Evolutionary conservation across 2,888 invertebrate species (phyloP).

Genomic region (Caenorhabditis drosophilae): DNA sequence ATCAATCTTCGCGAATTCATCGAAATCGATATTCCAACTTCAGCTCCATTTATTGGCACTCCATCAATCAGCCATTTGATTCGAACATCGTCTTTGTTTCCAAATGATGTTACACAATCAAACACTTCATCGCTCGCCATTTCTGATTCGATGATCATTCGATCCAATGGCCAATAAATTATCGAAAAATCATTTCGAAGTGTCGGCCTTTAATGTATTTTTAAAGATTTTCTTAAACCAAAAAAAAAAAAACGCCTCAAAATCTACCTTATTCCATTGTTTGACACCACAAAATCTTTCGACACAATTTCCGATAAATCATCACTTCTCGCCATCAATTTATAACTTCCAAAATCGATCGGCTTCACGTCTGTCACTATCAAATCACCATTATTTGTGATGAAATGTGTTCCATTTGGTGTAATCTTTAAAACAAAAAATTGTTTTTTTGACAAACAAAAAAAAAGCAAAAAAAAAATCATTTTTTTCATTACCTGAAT

Average conservation of each 20-base stretch:
- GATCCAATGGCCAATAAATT: constrained; percentile 25
- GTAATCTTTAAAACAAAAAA: constrained; percentile 44
- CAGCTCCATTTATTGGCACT: constrained; percentile 29
- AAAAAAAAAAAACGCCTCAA: neutral
- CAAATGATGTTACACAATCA: constrained; percentile 33
- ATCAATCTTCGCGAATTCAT: constrained; percentile 16
- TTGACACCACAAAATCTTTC: constrained; percentile 19
- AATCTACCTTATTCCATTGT: constrained; percentile 31
- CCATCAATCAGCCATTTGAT: constrained; percentile 49
- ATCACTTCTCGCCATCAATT: constrained; percentile 28
- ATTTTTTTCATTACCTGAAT: constrained; percentile 11
- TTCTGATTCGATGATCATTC: constrained; percentile 19
- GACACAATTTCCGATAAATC: constrained; percentile 34
- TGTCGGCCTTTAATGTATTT: neutral
- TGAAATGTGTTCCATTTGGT: constrained; percentile 52
- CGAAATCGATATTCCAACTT: constrained; percentile 21
- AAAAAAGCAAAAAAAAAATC: neutral
- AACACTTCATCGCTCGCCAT: constrained; percentile 25
- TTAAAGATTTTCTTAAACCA: neutral
- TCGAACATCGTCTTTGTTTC: constrained; percentile 22
- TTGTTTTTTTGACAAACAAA: neutral
- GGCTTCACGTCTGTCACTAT: constrained; percentile 44
- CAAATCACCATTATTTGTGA: constrained; percentile 56
- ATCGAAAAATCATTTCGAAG: constrained; percentile 13
- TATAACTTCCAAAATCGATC: constrained; percentile 38